These are phyloP conservation scores for Gerosis bhagava DNA, from an alignment of 2,888 invertebrate species.

Conservation along the genomic window DNA sequence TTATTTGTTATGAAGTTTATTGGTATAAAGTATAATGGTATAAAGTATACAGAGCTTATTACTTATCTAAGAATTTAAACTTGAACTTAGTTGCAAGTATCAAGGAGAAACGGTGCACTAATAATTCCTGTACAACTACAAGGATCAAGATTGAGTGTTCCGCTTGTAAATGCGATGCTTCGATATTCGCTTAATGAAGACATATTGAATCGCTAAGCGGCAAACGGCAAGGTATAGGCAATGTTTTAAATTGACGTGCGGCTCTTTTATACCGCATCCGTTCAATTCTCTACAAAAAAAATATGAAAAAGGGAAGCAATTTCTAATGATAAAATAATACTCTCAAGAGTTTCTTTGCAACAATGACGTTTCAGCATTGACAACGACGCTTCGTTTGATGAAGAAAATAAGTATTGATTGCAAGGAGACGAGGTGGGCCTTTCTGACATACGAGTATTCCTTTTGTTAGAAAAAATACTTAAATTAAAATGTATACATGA, in stretches of 20 bases:
- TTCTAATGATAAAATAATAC: slow-evolving; percentile 28
- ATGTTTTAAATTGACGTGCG: slow-evolving; percentile 76
- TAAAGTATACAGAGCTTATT: no score
- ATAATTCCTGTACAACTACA: slow-evolving; percentile 68
- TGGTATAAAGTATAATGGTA: no score
- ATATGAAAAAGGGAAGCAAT: slow-evolving; percentile 26
- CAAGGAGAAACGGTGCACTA: slow-evolving; percentile 52
- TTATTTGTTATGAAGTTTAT: no score
- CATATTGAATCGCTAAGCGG: slow-evolving; percentile 80
- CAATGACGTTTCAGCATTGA: slow-evolving; percentile 14
- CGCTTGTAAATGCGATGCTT: slow-evolving; percentile 70
- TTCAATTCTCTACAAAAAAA: slow-evolving; percentile 18
- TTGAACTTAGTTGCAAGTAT: slow-evolving; percentile 40
- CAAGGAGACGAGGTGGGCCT: no score
- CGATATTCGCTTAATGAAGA: slow-evolving; percentile 80
- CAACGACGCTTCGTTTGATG: background rate
- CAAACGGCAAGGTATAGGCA: slow-evolving; percentile 72
- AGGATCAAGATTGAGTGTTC: slow-evolving; percentile 75
- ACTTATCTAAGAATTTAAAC: slow-evolving; percentile 28
- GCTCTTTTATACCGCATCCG: slow-evolving; percentile 50
- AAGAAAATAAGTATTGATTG: no score
- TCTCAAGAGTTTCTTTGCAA: slow-evolving; percentile 10
- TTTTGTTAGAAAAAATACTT: no score
- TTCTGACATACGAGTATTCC: no score
- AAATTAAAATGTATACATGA: no score